These are phyloP conservation scores for Sphaerophoria rueppellii DNA, from an alignment of 2,888 invertebrate genomes.

Conservation along the genomic window DNA sequence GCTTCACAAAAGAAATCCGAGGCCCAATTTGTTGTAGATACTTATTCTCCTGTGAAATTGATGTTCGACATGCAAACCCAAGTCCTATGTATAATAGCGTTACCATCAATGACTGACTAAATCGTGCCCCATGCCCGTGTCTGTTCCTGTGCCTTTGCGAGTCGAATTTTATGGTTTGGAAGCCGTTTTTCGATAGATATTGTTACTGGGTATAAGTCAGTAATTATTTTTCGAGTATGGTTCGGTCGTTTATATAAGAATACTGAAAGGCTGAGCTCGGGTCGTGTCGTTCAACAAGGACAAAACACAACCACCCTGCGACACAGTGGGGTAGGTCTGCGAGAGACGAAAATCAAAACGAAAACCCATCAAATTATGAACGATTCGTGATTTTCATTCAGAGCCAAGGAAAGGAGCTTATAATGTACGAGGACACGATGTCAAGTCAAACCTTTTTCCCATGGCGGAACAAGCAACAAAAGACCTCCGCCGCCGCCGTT, in stretches of 20 bases:
- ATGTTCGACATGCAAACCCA: constrained; percentile 67
- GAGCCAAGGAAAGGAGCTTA: constrained; percentile 6
- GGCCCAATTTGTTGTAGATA: constrained; percentile 57
- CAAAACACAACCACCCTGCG: background rate
- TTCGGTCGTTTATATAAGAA: constrained; percentile 3
- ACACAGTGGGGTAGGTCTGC: background rate
- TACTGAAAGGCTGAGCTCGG: constrained; percentile 11
- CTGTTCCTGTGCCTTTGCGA: constrained; percentile 3
- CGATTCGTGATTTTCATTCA: constrained; percentile 65
- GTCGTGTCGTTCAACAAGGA: constrained; percentile 8
- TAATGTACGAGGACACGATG: constrained; percentile 16
- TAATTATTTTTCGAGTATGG: constrained; percentile 48
- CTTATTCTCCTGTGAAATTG: constrained; percentile 58
- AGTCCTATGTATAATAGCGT: constrained; percentile 22
- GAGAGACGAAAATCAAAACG: constrained; percentile 13
- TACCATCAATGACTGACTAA: background rate
- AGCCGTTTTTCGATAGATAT: constrained; percentile 60
- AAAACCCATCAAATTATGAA: constrained; percentile 63
- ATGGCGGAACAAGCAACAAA: constrained; percentile 39
- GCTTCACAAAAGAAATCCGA: constrained; percentile 61
- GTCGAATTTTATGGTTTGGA: constrained; percentile 46
- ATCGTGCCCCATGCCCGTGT: constrained; percentile 13
- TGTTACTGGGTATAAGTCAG: constrained; percentile 53
- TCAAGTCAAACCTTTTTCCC: constrained; percentile 44
- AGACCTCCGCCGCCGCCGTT: constrained; percentile 9